Evolutionary conservation across 2,888 invertebrate species (phyloP), one percentile per base, ranked within the genome.

Genomic region (Cyclophora albipunctata): DNA sequence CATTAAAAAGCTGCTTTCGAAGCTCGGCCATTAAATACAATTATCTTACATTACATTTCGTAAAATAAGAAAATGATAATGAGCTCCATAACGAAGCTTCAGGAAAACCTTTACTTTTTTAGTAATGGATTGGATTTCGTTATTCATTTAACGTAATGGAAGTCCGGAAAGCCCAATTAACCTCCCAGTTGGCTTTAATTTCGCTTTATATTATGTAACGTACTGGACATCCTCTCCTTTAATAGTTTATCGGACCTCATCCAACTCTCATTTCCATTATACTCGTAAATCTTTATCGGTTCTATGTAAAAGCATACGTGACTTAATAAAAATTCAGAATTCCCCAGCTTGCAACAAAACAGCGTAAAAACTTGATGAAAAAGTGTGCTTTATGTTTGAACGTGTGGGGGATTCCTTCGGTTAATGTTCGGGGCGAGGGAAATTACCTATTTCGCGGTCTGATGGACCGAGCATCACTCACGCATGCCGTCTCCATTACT

Each of bases 391-490:
- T 67, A 73, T 63, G 64, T 59, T 53, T 54, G 53, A 50, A 71
- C 67, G 69, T 71, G 69, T 63, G 47, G 56, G 60, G 62, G 63
- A 59, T 68, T 71, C 57, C 66, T 60, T 53, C 53, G 55, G 54
- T 67, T 73, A 70, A 78, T 74, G 20, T 20, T 20, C 20, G 20
- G 67, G 71, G 58, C 54, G 60, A 60, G 59, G 70, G 69, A 73
- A 77, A 80, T 78, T 73, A 78, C 74, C 71, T 73, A 74, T 82
- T 80, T 75, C 73, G 69, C 71, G 75, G 66, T 61, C 57, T 59
- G 69, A 60, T 69, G 64, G 62, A 60, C 60, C 52, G 58, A 55
- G 61, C 63, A 66, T 75, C 69, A 71, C 64, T 69, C 66, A 67
- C 66, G 66, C 64, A 63, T 67, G 63, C 55, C 49, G 54, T 62